Conservation (phyloP, 1,140 invertebrate species). For the Sminthurinus signatus region DNA sequence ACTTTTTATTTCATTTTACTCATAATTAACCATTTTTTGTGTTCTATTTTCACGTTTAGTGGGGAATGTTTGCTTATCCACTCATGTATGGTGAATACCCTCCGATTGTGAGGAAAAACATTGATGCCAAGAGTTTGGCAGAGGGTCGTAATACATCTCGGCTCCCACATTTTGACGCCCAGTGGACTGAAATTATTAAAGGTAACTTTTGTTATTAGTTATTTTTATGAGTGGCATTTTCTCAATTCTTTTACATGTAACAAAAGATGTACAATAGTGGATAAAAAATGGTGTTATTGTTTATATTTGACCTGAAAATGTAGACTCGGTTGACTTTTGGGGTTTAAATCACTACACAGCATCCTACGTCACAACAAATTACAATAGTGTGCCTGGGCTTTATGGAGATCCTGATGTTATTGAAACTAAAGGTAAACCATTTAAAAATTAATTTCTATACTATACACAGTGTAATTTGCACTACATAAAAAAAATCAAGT, state of each 20-base stretch:
- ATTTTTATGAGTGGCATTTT: too few relatives aligned
- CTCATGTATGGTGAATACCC: conserved; percentile 58
- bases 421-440: conserved; percentile 46
- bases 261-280: too few relatives aligned
- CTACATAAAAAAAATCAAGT: conserved; percentile 45
- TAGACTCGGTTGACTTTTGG: too few relatives aligned
- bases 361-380: conserved; percentile 2
- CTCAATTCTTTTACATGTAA: too few relatives aligned
- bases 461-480: conserved; percentile 47
- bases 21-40: neutral
- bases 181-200: conserved; percentile 44
- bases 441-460: conserved; percentile 44
- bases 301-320: too few relatives aligned
- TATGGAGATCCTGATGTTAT: conserved; percentile 8
- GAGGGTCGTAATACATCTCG: conserved; percentile 51
- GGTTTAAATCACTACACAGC: conserved; percentile 26
- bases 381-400: neutral
- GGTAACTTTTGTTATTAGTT: conserved; percentile 44
- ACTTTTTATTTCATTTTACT: conserved; percentile 41
- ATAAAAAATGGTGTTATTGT: too few relatives aligned
- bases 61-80: neutral
- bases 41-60: neutral
- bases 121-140: conserved; percentile 51
- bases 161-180: conserved; percentile 48
- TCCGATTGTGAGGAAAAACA: conserved; percentile 51